These are phyloP conservation scores for Tonatia bakeri DNA, from an alignment of 2,113 vertebrate species.

Conservation along the genomic window DNA sequence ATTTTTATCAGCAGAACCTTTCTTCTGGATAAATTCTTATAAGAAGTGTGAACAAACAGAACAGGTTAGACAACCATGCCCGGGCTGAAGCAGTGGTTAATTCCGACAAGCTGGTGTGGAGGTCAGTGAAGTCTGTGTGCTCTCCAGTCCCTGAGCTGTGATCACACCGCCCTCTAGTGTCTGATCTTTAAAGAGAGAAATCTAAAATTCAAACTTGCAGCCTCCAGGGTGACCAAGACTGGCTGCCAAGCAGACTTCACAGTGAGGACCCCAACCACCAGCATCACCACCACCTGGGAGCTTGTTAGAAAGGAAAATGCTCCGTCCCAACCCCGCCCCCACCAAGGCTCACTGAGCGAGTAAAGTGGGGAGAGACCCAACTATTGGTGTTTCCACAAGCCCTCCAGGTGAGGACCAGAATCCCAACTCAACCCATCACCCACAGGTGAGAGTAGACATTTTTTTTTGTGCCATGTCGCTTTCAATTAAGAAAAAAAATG, in stretches of 20 bases:
- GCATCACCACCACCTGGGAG: not conserved
- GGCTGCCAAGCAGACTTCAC: not conserved
- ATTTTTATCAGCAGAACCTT: not conserved
- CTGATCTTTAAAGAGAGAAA: not conserved
- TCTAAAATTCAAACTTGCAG: not conserved
- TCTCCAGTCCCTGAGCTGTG: too few relatives aligned
- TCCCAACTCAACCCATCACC: not conserved
- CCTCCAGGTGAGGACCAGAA: not conserved
- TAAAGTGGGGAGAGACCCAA: not conserved
- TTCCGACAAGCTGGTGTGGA: not conserved
- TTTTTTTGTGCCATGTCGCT: not conserved
- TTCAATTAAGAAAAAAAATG: not conserved
- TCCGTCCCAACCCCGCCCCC: not conserved
- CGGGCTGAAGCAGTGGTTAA: not conserved
- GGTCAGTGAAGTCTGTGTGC: rapidly evolving
- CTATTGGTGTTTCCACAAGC: not conserved
- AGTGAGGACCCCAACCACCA: not conserved
- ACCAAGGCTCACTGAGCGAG: too few relatives aligned
- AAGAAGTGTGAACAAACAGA: not conserved
- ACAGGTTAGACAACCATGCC: constrained; percentile 66
- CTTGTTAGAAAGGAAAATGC: not conserved
- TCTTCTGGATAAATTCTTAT: not conserved
- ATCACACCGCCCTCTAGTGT: constrained; percentile 13
- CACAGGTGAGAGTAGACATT: not conserved
- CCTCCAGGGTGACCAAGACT: rapidly evolving